These are phyloP conservation scores for Nibea coibor DNA, from an alignment of 2,113 vertebrate species.

Conservation along the genomic window DNA sequence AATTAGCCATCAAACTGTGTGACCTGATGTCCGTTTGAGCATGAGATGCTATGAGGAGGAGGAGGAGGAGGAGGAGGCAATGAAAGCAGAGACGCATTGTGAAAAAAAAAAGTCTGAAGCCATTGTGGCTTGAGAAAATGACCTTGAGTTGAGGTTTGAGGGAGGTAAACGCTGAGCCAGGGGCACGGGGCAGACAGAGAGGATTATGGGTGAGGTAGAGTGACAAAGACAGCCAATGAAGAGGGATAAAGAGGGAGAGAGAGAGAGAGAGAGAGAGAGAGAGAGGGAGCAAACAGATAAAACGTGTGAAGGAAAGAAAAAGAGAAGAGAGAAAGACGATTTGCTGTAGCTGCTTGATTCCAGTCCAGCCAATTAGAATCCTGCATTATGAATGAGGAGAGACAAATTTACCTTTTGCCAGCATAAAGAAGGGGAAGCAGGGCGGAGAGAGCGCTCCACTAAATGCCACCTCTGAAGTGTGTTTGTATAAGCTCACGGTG, in stretches of 20 bases:
- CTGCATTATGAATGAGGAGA: constrained; percentile 60
- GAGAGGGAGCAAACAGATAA: neutral
- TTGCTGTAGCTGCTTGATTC: constrained; percentile 45
- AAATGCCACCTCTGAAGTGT: constrained; percentile 71
- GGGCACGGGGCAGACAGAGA: constrained; percentile 44
- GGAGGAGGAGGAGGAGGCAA: neutral
- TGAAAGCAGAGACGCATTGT: constrained; percentile 20
- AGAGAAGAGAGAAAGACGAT: neutral
- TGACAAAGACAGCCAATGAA: constrained; percentile 43
- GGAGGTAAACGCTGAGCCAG: constrained; percentile 51
- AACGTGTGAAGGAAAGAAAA: neutral
- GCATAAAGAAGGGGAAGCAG: constrained; percentile 32
- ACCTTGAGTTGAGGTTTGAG: constrained; percentile 66
- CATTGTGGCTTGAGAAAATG: constrained; percentile 46
- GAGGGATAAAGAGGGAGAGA: constrained; percentile 32
- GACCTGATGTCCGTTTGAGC: constrained; percentile 11
- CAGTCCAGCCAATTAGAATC: constrained; percentile 56
- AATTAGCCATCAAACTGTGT: neutral
- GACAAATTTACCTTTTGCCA: constrained; percentile 58
- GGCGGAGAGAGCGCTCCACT: constrained; percentile 16
- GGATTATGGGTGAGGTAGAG: constrained; percentile 65
- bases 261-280: constrained; percentile 7
- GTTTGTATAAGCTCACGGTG: constrained; percentile 61
- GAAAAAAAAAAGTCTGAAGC: constrained; percentile 17
- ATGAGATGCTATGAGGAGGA: constrained; percentile 1